These are phyloP conservation scores for Shargacucullia verbasci DNA, from an alignment of 2,888 invertebrate species.

Conservation along the genomic window DNA sequence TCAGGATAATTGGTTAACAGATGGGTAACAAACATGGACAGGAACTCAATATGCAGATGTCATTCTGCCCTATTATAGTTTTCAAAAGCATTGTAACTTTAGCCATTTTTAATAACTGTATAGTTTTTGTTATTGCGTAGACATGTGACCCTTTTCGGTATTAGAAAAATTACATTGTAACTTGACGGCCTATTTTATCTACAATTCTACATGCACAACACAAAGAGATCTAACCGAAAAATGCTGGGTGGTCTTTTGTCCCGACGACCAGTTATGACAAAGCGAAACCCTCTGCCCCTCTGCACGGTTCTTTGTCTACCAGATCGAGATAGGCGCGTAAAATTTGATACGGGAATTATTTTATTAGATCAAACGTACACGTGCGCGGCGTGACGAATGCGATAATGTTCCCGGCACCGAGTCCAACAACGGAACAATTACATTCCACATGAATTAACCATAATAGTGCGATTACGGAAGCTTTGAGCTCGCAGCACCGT, in stretches of 20 bases:
- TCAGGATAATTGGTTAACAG: neutral
- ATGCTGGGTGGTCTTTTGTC: conserved; percentile 82
- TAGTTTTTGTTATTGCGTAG: conserved; percentile 47
- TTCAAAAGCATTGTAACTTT: conserved; percentile 32
- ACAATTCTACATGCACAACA: conserved; percentile 75
- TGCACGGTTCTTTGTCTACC: conserved; percentile 81
- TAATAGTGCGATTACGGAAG: conserved; percentile 81
- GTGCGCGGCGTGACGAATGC: conserved; percentile 88
- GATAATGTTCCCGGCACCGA: conserved; percentile 82
- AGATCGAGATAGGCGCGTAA: conserved; percentile 87
- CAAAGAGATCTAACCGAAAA: conserved; percentile 76
- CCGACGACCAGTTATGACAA: conserved; percentile 85
- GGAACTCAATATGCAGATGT: conserved; percentile 3
- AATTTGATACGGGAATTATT: conserved; percentile 89
- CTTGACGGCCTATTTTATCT: conserved; percentile 78
- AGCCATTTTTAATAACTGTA: conserved; percentile 34
- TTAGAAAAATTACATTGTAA: conserved; percentile 68
- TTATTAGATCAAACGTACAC: conserved; percentile 87
- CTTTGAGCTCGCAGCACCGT: conserved; percentile 78
- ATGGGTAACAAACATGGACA: conserved; percentile 7
- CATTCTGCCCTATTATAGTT: conserved; percentile 29
- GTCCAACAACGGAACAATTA: conserved; percentile 82
- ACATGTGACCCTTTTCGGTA: conserved; percentile 58
- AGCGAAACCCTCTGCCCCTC: conserved; percentile 82
- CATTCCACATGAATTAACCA: conserved; percentile 86